A percentile compares a stretch with the other conserved stretches of the same genome.
phyloP scores from a whole-genome alignment of 2,888 invertebrate genomes.

The Aleiodes testaceus region DNA sequence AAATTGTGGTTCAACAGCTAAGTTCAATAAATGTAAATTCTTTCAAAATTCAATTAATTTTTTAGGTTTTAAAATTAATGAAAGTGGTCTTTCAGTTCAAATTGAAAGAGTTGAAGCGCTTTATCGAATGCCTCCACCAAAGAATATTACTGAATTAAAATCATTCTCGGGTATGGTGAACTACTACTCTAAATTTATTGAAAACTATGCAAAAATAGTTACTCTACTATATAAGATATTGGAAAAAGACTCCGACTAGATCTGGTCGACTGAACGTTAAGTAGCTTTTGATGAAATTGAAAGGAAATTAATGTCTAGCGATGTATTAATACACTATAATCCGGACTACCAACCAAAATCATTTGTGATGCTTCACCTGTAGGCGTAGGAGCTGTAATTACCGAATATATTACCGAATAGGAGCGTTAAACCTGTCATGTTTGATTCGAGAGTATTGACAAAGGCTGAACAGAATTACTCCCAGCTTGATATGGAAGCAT shows the following conservation, averaged over 20 bases:
- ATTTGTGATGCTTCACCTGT: slow-evolving; percentile 35
- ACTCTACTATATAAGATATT: slow-evolving; percentile 7
- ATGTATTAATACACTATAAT: slow-evolving; percentile 28
- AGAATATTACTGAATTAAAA: slow-evolving; percentile 30
- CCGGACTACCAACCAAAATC: slow-evolving; percentile 14
- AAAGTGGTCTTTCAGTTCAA: slow-evolving; percentile 50
- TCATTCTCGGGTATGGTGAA: slow-evolving; percentile 31
- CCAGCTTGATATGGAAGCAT: neutral
- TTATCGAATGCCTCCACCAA: slow-evolving; percentile 21
- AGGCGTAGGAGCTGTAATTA: slow-evolving; percentile 36
- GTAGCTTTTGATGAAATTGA: neutral
- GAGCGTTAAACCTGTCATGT: slow-evolving; percentile 31
- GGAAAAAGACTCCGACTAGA: neutral
- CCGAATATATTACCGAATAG: slow-evolving; percentile 14
- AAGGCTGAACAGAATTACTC: slow-evolving; percentile 1
- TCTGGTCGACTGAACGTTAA: neutral
- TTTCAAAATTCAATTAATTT: slow-evolving; percentile 12
- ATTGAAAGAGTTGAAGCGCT: slow-evolving; percentile 38
- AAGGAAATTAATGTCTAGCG: neutral
- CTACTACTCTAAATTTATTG: slow-evolving; percentile 32
- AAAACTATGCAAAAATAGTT: neutral
- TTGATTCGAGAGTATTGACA: neutral
- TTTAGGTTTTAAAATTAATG: slow-evolving; percentile 45
- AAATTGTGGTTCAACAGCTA: slow-evolving; percentile 31
- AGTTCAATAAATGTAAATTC: slow-evolving; percentile 34